These are phyloP conservation scores for Silurus aristotelis DNA, from an alignment of 2,797 vertebrate species.

Conservation along the genomic window DNA sequence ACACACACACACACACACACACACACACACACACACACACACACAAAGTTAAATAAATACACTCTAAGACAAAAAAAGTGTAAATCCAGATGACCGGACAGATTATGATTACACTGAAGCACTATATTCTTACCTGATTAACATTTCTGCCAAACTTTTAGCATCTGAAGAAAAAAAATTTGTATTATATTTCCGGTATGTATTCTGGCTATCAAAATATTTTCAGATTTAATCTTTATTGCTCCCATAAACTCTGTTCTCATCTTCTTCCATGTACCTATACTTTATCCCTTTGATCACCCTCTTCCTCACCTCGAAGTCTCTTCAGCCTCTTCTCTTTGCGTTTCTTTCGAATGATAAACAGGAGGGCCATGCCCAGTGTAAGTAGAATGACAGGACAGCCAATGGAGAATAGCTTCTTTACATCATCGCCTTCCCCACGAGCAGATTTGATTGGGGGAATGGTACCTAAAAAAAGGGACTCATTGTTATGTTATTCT, in stretches of 20 bases:
- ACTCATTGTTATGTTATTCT: neutral
- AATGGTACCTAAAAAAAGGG: conserved; percentile 83
- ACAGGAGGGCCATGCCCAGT: conserved; percentile 88
- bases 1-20: conserved; percentile 43
- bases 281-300: neutral
- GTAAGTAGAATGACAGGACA: conserved; percentile 95
- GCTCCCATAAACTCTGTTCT: neutral
- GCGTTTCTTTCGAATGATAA: conserved; percentile 95
- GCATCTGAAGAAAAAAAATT: conserved; percentile 80
- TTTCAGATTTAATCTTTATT: neutral
- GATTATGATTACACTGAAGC: neutral
- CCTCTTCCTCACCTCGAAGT: conserved; percentile 82
- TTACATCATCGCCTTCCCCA: conserved; percentile 92
- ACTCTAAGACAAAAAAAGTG: conserved; percentile 35
- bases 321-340: conserved; percentile 96
- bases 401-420: conserved; percentile 96
- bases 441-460: conserved; percentile 95
- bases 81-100: conserved; percentile 40
- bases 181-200: neutral
- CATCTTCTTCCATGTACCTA: neutral
- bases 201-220: neutral
- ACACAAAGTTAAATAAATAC: conserved; percentile 7
- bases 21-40: conserved; percentile 54
- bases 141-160: conserved; percentile 97
- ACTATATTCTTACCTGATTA: conserved; percentile 86